Base-by-base conservation (phyloP, 92 coral and sea anemone species). In the Siderastrea siderea region DNA sequence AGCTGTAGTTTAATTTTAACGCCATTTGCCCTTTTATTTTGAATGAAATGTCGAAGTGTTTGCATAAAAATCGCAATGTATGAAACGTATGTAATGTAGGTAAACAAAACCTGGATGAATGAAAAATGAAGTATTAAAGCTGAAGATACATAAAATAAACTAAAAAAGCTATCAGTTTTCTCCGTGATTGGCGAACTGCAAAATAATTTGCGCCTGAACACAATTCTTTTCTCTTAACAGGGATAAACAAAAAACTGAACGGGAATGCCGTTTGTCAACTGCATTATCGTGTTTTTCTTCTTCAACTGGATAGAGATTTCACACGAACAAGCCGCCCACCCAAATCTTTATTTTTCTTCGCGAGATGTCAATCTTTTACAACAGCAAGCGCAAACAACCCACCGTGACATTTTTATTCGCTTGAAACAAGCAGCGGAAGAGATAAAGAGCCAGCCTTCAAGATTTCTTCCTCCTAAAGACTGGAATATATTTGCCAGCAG, bases 271-370 rank as follows among this genome's bases (percentile, higher is more conserved):
- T 50, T 55, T 6, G 3, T 43, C 50, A 1, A 13, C 38, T 50
- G 62, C 46, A 19, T 80, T 52, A 38, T 15, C 4, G 51, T 67
- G 65, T 13, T 80, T n/a, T 2, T 50, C 1, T 15, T 79, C 16
- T 49, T 66, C 38, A 6, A 13, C 19, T 83, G 77, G 79, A 73
- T 49, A 15, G 14, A 4, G 6, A 47, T 3, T 38, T 17, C 87
- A 3, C 73, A 49, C 9, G 52, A 62, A 43, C 73, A 54, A 61
- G 65, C 88, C 19, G 47, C n/a, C n/a, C 94, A 94, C 81, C 98
- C 98, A 10, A 54, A 79, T 60, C 80, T 96, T n/a, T 96, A 91
- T 76, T 96, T 93, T 83, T 72, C 93, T 52, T 66, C 71, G 8
- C 68, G 59, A 7, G 98, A 96, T 55, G 75, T 95, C 13, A 61